A percentile compares a stretch with the other conserved stretches of the same genome.
Evolutionary conservation across 2,888 invertebrate genomes (phyloP).

Genomic region (Apeira syringaria): DNA sequence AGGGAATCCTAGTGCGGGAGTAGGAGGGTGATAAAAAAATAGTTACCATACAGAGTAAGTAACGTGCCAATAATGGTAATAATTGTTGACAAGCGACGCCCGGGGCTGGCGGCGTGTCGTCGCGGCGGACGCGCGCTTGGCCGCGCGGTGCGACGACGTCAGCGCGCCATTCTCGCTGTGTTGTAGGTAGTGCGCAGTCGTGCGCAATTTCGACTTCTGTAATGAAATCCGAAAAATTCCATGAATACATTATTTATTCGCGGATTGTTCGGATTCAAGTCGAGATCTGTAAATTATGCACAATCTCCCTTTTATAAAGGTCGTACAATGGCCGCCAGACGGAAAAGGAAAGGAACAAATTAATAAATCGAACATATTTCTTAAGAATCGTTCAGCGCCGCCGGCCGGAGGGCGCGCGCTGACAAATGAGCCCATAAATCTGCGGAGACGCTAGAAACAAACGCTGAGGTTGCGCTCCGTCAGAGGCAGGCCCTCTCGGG

Average conservation of each 20-base stretch:
- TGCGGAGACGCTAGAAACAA: constrained; percentile 20
- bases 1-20: too few species aligned
- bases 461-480: not conserved
- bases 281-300: constrained; percentile 21
- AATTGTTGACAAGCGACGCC: too few species aligned
- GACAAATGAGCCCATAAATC: constrained; percentile 37
- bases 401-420: constrained; percentile 2
- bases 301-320: constrained; percentile 26
- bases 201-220: not conserved
- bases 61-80: too few species aligned
- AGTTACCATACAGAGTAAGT: too few species aligned
- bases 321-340: constrained; percentile 16
- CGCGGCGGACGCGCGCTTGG: too few species aligned
- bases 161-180: too few species aligned
- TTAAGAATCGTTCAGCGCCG: constrained; percentile 27
- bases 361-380: constrained; percentile 32
- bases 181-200: not conserved
- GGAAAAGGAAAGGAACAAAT: constrained; percentile 18
- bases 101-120: too few species aligned
- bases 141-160: too few species aligned
- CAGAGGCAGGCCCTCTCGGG: not conserved
- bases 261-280: constrained; percentile 11
- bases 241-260: constrained; percentile 6
- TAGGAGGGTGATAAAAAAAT: too few species aligned
- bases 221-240: constrained; percentile 6